Percentiles rank a stretch among this genome's conserved stretches.
These are phyloP conservation scores for Symphodus melops DNA, from an alignment of 2,113 vertebrate genomes.

Conservation along the genomic window DNA sequence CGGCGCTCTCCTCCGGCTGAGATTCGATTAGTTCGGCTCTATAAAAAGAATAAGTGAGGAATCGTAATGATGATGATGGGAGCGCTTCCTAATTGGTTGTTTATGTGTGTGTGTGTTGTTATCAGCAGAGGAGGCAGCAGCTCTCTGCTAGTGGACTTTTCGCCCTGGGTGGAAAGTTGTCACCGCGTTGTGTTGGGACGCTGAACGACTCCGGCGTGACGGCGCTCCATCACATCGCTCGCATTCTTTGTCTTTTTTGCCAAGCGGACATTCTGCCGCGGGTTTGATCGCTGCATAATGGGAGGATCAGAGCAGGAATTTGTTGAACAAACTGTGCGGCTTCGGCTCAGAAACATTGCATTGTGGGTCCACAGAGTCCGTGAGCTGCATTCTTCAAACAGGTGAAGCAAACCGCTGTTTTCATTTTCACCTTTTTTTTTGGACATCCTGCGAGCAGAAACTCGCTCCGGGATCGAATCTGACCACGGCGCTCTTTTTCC, in stretches of 20 bases:
- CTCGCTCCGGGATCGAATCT: no score
- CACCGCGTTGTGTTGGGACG: conserved; percentile 29
- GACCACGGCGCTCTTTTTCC: no score
- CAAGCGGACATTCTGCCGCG: conserved; percentile 56
- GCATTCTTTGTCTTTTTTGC: conserved; percentile 68
- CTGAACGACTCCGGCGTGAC: conserved; percentile 32
- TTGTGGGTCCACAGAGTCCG: conserved; percentile 31
- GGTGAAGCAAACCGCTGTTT: conserved; percentile 20
- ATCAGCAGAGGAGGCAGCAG: conserved; percentile 31
- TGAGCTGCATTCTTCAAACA: conserved; percentile 27
- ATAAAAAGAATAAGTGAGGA: conserved; percentile 74
- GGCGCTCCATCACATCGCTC: conserved; percentile 38
- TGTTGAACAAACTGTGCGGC: conserved; percentile 66
- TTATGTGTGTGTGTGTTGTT: conserved; percentile 21
- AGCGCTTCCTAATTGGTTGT: conserved; percentile 61
- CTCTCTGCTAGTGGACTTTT: background rate
- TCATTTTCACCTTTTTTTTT: background rate
- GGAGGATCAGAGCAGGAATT: conserved; percentile 75
- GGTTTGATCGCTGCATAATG: conserved; percentile 58
- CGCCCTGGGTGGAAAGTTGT: conserved; percentile 28
- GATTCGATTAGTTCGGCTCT: conserved; percentile 68
- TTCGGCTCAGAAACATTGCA: conserved; percentile 51
- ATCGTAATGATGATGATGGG: conserved; percentile 74
- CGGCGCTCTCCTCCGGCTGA: conserved; percentile 1
- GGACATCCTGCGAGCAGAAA: no score